These are phyloP conservation scores for Channallabes apus DNA, from an alignment of 2,797 vertebrate species.

Conservation along the genomic window DNA sequence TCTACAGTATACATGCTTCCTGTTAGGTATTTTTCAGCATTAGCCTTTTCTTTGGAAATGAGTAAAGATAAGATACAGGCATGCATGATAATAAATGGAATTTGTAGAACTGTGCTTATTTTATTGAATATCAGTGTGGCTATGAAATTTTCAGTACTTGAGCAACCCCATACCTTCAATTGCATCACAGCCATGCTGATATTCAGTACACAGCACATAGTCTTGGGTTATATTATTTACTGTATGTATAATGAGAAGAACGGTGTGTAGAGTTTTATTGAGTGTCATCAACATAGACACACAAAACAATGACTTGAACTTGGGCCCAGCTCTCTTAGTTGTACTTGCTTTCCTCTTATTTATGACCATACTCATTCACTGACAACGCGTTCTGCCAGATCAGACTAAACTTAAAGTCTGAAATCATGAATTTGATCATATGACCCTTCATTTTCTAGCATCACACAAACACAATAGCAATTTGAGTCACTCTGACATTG, in stretches of 20 bases:
- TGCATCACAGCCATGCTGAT: not conserved
- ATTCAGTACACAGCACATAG: not conserved
- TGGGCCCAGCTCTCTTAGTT: not conserved
- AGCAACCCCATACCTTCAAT: not conserved
- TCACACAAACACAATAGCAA: constrained; percentile 49
- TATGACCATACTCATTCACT: not conserved
- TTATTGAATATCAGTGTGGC: not conserved
- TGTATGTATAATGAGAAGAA: not conserved
- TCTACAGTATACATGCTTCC: not conserved
- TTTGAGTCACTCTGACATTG: constrained; percentile 39
- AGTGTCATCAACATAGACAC: not conserved
- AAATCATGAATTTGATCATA: constrained; percentile 38
- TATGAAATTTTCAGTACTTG: not conserved
- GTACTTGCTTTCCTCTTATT: not conserved
- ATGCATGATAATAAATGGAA: not conserved
- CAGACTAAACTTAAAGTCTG: not conserved
- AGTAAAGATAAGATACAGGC: not conserved
- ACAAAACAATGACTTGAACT: not conserved
- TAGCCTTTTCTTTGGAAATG: not conserved
- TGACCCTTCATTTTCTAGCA: constrained; percentile 53
- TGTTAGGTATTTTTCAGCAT: not conserved
- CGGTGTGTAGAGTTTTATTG: not conserved
- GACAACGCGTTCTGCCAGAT: constrained; percentile 22
- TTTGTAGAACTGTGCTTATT: not conserved
- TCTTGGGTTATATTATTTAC: not conserved